A percentile compares a stretch with the other conserved stretches of the same genome.
Evolutionary conservation across 1,140 invertebrate species (phyloP).

Genomic region (Zaprionus inermis): DNA sequence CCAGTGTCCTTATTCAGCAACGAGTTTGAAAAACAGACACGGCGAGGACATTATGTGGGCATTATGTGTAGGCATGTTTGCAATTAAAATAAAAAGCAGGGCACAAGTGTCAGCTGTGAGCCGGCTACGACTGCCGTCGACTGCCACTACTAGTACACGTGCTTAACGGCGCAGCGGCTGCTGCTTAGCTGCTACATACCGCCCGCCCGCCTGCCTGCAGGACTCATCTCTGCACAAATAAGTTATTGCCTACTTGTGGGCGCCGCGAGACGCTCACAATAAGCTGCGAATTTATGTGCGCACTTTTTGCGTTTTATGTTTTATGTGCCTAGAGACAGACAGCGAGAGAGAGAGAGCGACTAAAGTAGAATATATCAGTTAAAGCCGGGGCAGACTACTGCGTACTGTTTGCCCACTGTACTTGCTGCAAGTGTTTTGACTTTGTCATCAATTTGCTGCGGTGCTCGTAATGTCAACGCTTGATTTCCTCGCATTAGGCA

Average conservation of each 20-base stretch:
- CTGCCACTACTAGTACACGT: slow-evolving; percentile 25
- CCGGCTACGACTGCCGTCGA: neutral
- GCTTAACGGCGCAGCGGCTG: slow-evolving; percentile 4
- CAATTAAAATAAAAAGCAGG: slow-evolving; percentile 76
- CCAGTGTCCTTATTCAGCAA: slow-evolving; percentile 41
- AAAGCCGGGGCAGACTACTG: neutral
- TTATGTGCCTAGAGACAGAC: slow-evolving; percentile 8
- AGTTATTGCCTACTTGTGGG: slow-evolving; percentile 69
- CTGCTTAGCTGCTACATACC: neutral
- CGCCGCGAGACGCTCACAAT: slow-evolving; percentile 45
- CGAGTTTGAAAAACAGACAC: slow-evolving; percentile 42
- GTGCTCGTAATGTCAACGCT: slow-evolving; percentile 21
- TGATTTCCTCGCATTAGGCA: slow-evolving; percentile 45
- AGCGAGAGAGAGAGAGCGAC: no score
- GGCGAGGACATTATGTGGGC: slow-evolving; percentile 60
- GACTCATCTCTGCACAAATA: slow-evolving; percentile 54
- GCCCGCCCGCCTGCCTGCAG: neutral
- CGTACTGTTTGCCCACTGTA: neutral
- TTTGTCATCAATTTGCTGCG: slow-evolving; percentile 41
- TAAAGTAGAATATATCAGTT: slow-evolving; percentile 11
- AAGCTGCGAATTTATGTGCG: slow-evolving; percentile 66
- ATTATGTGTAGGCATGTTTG: slow-evolving; percentile 64
- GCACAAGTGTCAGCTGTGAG: slow-evolving; percentile 51
- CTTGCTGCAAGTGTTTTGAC: slow-evolving; percentile 19
- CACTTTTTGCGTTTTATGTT: slow-evolving; percentile 28